phyloP scores from a whole-genome alignment of 2,113 vertebrate genomes.

The Rhipidura dahli region DNA sequence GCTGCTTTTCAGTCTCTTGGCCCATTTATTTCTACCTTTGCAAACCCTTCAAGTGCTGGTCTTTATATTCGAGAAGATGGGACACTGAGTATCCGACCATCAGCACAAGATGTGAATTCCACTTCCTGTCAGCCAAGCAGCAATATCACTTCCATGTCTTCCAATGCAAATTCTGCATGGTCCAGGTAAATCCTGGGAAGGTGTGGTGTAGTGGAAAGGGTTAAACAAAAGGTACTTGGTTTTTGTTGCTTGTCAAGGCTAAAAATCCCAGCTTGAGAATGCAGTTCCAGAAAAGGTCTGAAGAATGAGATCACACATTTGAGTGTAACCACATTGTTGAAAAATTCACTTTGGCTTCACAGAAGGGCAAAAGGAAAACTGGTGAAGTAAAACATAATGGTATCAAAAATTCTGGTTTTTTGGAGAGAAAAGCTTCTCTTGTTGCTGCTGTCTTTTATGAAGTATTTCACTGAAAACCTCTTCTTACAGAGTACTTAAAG shows the following conservation, averaged over 20 bases:
- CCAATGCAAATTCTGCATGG: background rate
- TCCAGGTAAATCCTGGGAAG: conserved; percentile 28
- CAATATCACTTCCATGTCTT: background rate
- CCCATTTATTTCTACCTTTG: conserved; percentile 90
- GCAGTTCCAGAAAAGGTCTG: background rate
- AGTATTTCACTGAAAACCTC: background rate
- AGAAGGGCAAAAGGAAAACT: background rate
- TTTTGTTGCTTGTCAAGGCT: background rate
- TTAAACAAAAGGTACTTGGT: background rate
- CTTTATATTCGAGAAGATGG: conserved; percentile 83
- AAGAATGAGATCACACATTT: background rate
- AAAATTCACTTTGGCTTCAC: background rate
- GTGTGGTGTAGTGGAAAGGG: background rate
- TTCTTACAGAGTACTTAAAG: background rate
- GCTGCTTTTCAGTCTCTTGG: conserved; percentile 91
- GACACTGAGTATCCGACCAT: conserved; percentile 59
- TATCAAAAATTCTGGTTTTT: background rate
- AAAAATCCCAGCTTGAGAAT: conserved; percentile 25
- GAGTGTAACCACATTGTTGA: background rate
- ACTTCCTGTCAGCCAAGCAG: background rate
- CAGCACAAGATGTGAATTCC: background rate
- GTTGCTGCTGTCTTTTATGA: background rate
- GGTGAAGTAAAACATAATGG: background rate
- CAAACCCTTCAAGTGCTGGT: conserved; percentile 84
- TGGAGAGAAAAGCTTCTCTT: background rate